Percentiles rank a stretch among this genome's conserved stretches.
Conservation (phyloP, 2,797 vertebrate genomes). For the Sebastes itinus region DNA sequence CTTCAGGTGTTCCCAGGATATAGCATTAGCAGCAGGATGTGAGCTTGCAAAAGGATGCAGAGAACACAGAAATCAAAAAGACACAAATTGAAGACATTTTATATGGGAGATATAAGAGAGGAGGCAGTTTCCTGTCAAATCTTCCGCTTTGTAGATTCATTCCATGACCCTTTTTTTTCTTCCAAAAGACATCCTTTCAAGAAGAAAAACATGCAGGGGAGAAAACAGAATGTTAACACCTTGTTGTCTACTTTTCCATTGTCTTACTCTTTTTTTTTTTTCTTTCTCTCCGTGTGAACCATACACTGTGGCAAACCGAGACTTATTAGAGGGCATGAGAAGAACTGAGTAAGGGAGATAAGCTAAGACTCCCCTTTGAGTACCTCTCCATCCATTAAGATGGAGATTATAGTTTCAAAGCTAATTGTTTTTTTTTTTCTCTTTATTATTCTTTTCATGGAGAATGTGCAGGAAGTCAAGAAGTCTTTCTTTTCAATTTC, state of each 20-base stretch:
- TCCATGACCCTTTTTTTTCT: constrained; percentile 37
- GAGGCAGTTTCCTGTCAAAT: constrained; percentile 2
- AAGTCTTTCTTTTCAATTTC: constrained; percentile 76
- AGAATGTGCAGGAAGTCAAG: constrained; percentile 64
- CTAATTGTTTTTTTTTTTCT: constrained; percentile 73
- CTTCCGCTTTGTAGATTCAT: neutral
- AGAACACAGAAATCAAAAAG: neutral
- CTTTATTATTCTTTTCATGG: constrained; percentile 49
- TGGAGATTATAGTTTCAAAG: constrained; percentile 69
- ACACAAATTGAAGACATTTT: neutral
- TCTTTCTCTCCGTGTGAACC: constrained; percentile 5
- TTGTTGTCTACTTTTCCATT: constrained; percentile 25
- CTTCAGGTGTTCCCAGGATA: neutral
- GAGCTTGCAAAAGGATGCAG: neutral
- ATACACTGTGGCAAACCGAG: constrained; percentile 26
- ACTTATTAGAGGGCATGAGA: constrained; percentile 36
- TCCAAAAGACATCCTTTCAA: constrained; percentile 29
- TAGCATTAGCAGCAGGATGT: neutral
- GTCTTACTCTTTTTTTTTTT: neutral
- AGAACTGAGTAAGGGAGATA: constrained; percentile 56
- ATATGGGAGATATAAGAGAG: neutral
- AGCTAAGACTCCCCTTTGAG: constrained; percentile 59
- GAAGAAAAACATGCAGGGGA: constrained; percentile 21
- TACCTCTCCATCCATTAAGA: constrained; percentile 68
- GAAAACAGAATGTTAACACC: constrained; percentile 34